A percentile compares a stretch with the other conserved stretches of the same genome.
Conservation (phyloP, 2,888 invertebrate genomes). For the Cephus nigrinus region DNA sequence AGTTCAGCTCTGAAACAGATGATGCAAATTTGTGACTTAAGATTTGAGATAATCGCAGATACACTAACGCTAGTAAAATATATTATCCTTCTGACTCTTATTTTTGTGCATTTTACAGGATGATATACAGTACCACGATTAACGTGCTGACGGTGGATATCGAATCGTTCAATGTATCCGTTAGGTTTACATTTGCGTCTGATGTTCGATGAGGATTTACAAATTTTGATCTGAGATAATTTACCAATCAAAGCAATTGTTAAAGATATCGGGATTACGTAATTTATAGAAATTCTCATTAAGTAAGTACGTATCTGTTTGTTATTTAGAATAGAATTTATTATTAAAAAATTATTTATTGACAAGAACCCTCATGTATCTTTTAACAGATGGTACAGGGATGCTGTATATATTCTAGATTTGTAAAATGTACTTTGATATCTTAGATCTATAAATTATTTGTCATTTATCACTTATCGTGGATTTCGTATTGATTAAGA, state of each 20-base stretch:
- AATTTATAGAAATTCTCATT: too few species aligned
- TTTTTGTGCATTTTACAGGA: background rate
- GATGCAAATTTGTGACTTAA: background rate
- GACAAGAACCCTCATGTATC: background rate
- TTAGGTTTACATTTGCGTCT: background rate
- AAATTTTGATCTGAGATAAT: background rate
- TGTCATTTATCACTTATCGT: background rate
- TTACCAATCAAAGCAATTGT: background rate
- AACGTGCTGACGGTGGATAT: background rate
- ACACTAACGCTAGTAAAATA: background rate
- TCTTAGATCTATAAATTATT: background rate
- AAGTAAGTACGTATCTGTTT: too few species aligned
- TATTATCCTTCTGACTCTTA: background rate
- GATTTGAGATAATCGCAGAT: background rate
- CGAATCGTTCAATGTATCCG: background rate
- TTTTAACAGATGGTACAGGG: background rate
- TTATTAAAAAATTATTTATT: background rate
- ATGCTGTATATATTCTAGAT: background rate
- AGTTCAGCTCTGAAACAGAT: background rate
- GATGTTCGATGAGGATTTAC: background rate
- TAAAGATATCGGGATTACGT: too few species aligned
- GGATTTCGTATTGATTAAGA: background rate
- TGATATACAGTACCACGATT: background rate
- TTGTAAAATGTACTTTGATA: background rate
- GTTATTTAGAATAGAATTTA: too few species aligned